A percentile compares a stretch with the other conserved stretches of the same genome.
These are phyloP conservation scores for Pangasianodon gigas DNA, from an alignment of 2,113 vertebrate species.

Conservation along the genomic window DNA sequence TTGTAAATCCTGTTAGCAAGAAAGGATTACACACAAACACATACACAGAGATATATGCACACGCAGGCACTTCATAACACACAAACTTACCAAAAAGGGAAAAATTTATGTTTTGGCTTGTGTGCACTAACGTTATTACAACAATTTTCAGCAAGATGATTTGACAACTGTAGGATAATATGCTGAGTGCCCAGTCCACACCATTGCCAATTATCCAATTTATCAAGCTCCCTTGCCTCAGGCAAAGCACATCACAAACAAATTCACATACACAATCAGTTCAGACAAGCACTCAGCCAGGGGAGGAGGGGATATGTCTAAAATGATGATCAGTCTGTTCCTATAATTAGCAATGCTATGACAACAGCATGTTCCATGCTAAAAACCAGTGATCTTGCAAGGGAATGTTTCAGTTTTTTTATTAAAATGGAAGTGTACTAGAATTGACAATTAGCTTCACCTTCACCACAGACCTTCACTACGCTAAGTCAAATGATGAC, in stretches of 20 bases:
- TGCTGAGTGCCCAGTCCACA: slow-evolving; percentile 4
- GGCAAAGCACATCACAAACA: slow-evolving; percentile 11
- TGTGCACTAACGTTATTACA: neutral
- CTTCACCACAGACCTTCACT: neutral
- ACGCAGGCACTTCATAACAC: neutral
- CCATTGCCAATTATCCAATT: slow-evolving; percentile 32
- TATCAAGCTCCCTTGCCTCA: neutral
- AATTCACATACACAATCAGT: slow-evolving; percentile 11
- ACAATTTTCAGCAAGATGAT: slow-evolving; percentile 2
- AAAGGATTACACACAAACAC: slow-evolving; percentile 54
- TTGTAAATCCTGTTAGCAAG: slow-evolving; percentile 69
- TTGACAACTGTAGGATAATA: neutral
- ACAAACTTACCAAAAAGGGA: neutral
- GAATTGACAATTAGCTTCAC: neutral
- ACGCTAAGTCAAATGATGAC: neutral
- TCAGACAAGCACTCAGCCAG: slow-evolving; percentile 14
- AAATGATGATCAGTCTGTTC: slow-evolving; percentile 13
- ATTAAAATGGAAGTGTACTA: slow-evolving; percentile 23
- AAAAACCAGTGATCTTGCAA: slow-evolving; percentile 6
- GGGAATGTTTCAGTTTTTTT: slow-evolving; percentile 23
- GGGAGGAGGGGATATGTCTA: neutral
- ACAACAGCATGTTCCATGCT: slow-evolving; percentile 26
- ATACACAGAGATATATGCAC: neutral
- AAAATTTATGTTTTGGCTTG: neutral
- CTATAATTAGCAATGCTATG: slow-evolving; percentile 18